Evolutionary conservation across 2,113 vertebrate species (phyloP), one percentile per base, ranked within the genome.

Genomic region (Lycaon pictus): DNA sequence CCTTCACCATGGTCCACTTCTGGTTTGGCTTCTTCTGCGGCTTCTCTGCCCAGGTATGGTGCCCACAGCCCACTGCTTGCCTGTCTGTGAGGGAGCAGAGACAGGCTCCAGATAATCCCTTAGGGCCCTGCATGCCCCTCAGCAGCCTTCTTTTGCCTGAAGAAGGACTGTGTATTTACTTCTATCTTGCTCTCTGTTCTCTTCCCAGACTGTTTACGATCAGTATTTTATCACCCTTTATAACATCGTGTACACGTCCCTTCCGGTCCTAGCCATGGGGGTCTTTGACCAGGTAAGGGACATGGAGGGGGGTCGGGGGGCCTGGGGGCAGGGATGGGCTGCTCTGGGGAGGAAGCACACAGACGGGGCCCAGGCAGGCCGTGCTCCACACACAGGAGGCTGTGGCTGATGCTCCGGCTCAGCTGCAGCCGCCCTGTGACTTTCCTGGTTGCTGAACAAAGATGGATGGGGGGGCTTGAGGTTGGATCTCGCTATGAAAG

Each of bases 1-100:
- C 99, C 95, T 99, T 99, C 99, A 99, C 99, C 98, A 99, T 99
- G 99, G 99, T 99, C 98, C 99, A 99, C 98, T 99, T 99, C 98
- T 99, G 99, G 99, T 99, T 99, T 4, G 99, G 99, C 90, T 99
- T 99, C 99, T 99, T 99, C 98, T 99, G 99, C 0, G 99, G 99
- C 90, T 99, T 99, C 98, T 99, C 99, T 0, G 99, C 99, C 3
- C 99, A 99, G 99, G 99, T 99, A 94, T 17, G 1, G 23, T 74
- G 35, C 7, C 55, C 56, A 4, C 9, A 0, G 56, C 17, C 55
- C n/a, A 11, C 37, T 5, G 32, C 7, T 0, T 48, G 60, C 25
- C 22, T 11, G 15, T 82, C 67, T 58, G 5, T 63, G 32, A 29
- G 25, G 63, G 37, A 53, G 11, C 23, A 1, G 82, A 55, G 32